phyloP scores from a whole-genome alignment of 2,888 invertebrate species.

The Drosophila nigricruria region DNA sequence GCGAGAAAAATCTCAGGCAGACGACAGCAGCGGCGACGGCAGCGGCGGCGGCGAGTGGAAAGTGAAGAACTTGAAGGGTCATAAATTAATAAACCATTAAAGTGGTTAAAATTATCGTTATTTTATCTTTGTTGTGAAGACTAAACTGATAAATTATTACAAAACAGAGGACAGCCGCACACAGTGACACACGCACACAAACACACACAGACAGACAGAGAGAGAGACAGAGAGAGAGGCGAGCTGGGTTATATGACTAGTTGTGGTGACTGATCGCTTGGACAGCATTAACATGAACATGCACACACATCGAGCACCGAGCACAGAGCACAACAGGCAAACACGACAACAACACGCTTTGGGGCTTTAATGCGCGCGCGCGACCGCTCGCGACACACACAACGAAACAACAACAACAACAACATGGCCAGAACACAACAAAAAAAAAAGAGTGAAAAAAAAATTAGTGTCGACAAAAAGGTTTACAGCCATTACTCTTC shows the following conservation, averaged over 20 bases:
- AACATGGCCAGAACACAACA: conserved; percentile 17
- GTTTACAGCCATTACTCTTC: conserved; percentile 84
- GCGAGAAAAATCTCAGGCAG: conserved; percentile 56
- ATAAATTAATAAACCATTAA: conserved; percentile 86
- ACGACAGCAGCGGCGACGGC: conserved; percentile 11
- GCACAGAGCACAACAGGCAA: conserved; percentile 34
- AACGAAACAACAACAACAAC: conserved; percentile 16
- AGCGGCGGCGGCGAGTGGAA: conserved; percentile 66
- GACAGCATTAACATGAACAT: conserved; percentile 80
- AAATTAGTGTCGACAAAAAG: conserved; percentile 85
- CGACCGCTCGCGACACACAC: conserved; percentile 66
- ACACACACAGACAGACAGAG: no score
- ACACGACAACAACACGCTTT: conserved; percentile 61
- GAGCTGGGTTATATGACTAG: conserved; percentile 34
- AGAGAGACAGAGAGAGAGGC: background rate
- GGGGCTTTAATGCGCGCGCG: conserved; percentile 78
- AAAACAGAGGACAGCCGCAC: conserved; percentile 82
- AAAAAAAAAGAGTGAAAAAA: conserved; percentile 68
- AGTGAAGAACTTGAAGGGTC: conserved; percentile 84
- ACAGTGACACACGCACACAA: conserved; percentile 16
- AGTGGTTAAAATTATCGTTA: conserved; percentile 85
- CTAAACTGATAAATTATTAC: conserved; percentile 86
- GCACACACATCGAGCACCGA: conserved; percentile 44
- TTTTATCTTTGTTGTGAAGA: conserved; percentile 84
- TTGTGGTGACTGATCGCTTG: conserved; percentile 77